These are phyloP conservation scores for Theristus sp. DNA, from an alignment of 2,888 invertebrate species.

Conservation along the genomic window DNA sequence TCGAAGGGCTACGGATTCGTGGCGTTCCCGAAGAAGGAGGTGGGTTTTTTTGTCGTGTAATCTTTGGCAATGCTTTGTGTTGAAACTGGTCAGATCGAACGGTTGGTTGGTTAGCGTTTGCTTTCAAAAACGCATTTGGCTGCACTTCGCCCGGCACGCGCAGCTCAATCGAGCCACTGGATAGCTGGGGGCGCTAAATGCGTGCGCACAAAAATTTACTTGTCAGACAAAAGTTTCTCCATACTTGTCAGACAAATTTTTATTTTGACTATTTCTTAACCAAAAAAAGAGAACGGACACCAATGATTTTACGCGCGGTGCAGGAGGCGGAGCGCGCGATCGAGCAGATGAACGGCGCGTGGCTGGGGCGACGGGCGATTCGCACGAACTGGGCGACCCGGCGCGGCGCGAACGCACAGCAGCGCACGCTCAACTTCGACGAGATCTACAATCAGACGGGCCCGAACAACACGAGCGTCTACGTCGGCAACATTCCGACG, in stretches of 20 bases:
- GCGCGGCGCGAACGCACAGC: constrained; percentile 28
- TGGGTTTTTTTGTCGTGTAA: constrained; percentile 14
- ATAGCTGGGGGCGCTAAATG: no score
- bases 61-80: no score
- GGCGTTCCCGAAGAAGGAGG: constrained; percentile 88
- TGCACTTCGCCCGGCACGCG: no score
- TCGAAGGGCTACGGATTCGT: constrained; percentile 99
- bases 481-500: constrained; percentile 69
- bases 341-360: constrained; percentile 95
- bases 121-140: no score
- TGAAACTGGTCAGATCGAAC: no score
- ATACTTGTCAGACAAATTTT: no score
- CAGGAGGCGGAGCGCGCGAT: constrained; percentile 92
- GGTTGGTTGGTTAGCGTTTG: no score
- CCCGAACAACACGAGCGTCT: constrained; percentile 92
- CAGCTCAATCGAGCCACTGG: no score
- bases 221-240: no score
- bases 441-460: constrained; percentile 65
- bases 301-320: constrained; percentile 2
- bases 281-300: no score
- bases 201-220: no score
- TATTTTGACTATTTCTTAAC: no score
- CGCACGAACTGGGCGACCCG: constrained; percentile 98
- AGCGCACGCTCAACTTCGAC: constrained; percentile 11
- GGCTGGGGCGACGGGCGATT: constrained; percentile 88